These are phyloP conservation scores for Nannobrachium achirus DNA, from an alignment of 2,113 vertebrate species.

Conservation along the genomic window DNA sequence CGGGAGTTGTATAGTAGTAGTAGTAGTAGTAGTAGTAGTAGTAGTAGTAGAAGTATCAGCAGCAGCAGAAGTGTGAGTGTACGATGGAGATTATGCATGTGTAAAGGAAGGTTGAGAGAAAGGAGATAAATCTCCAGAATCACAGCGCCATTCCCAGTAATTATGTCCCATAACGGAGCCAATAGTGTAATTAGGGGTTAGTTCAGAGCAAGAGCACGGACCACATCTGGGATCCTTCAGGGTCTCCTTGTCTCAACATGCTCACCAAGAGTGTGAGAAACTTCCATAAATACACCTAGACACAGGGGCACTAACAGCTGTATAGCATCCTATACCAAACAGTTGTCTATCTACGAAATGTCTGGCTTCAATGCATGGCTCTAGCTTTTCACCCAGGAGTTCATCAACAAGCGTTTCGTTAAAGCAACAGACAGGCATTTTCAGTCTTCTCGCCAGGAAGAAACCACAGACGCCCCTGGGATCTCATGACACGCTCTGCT, in stretches of 20 bases:
- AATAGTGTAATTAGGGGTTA: conserved; percentile 79
- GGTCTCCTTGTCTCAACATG: conserved; percentile 71
- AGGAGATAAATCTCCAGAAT: conserved; percentile 69
- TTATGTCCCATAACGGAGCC: conserved; percentile 68
- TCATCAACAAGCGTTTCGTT: conserved; percentile 20
- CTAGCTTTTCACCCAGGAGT: conserved; percentile 16
- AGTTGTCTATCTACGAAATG: not conserved
- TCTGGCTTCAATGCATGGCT: too few relatives aligned
- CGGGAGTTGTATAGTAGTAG: too few relatives aligned
- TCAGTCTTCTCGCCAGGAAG: not conserved
- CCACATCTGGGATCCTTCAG: conserved; percentile 77
- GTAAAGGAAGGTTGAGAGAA: conserved; percentile 21
- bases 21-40: too few relatives aligned
- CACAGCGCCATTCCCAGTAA: conserved; percentile 69
- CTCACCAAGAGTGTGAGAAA: conserved; percentile 78
- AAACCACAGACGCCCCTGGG: conserved; percentile 17
- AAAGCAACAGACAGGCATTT: not conserved
- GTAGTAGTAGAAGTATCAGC: too few relatives aligned
- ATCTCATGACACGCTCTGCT: conserved; percentile 38
- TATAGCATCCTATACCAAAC: conserved; percentile 22
- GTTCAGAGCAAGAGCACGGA: conserved; percentile 63
- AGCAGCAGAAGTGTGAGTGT: too few relatives aligned
- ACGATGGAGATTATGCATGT: conserved; percentile 2
- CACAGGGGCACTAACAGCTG: conserved; percentile 24
- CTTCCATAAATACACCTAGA: conserved; percentile 61